A percentile compares a stretch with the other conserved stretches of the same genome.
Conservation (phyloP, 2,113 vertebrate species). For the Stomatorhinus ivindoensis region DNA sequence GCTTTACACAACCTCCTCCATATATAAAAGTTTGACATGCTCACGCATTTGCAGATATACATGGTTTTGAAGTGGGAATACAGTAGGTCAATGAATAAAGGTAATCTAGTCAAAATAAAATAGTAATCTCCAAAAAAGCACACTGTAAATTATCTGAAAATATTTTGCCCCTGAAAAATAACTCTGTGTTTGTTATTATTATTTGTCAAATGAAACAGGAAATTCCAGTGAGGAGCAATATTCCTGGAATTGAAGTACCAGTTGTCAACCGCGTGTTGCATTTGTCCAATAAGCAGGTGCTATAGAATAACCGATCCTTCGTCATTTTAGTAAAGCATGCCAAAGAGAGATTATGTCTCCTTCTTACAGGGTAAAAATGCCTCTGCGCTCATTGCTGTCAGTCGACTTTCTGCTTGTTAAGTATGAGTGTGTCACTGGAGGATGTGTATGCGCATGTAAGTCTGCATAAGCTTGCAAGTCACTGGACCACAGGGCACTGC, state of each 20-base stretch:
- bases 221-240: background rate
- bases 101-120: background rate
- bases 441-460: background rate
- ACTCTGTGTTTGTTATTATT: background rate
- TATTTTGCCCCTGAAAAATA: background rate
- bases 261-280: background rate
- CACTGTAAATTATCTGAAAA: background rate
- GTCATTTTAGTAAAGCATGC: background rate
- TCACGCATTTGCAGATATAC: background rate
- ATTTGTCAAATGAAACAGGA: background rate
- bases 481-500: background rate
- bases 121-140: background rate
- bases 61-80: background rate
- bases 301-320: background rate
- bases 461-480: background rate
- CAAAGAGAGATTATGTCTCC: background rate
- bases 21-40: background rate
- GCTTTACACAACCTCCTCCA: background rate
- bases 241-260: background rate
- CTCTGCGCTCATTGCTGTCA: background rate
- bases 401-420: background rate
- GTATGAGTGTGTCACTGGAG: background rate
- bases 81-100: background rate
- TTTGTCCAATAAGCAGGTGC: background rate
- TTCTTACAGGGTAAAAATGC: background rate